phyloP scores from a whole-genome alignment of 2,113 vertebrate genomes.

The Hyaena hyaena region DNA sequence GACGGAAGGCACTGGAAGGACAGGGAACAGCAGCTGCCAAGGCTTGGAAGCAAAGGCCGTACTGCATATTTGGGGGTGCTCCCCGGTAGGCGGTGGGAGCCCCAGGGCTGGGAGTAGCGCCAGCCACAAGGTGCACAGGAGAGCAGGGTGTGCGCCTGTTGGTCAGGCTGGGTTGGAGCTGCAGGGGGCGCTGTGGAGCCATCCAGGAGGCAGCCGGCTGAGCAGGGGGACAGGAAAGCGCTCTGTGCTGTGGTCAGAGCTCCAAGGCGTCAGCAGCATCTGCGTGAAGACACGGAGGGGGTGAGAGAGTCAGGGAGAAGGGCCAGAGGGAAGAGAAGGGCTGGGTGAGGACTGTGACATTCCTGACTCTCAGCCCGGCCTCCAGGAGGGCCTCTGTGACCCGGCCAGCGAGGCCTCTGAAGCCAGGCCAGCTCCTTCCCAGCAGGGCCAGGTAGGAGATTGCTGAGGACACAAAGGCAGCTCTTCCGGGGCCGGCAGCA shows the following conservation, averaged over 20 bases:
- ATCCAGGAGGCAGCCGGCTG: background rate
- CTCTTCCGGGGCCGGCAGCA: rapidly evolving
- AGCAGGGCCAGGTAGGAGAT: background rate
- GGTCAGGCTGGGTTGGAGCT: background rate
- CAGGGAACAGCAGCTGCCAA: background rate
- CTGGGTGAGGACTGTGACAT: rapidly evolving
- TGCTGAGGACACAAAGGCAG: background rate
- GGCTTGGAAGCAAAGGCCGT: background rate
- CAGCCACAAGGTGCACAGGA: background rate
- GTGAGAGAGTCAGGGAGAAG: background rate
- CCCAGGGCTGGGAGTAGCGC: background rate
- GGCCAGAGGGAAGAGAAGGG: background rate
- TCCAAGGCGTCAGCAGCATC: background rate
- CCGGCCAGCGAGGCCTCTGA: background rate
- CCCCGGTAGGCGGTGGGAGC: too few species aligned
- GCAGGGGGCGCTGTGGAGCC: background rate
- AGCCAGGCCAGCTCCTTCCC: background rate
- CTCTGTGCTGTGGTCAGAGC: background rate
- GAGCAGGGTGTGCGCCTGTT: background rate
- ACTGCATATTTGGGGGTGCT: background rate
- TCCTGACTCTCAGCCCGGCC: rapidly evolving
- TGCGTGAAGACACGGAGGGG: rapidly evolving
- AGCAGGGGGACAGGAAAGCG: background rate
- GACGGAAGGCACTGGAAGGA: background rate
- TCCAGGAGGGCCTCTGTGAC: background rate